Percentiles rank a stretch among this genome's conserved stretches.
Conservation (phyloP, 2,113 vertebrate genomes). For the Erinaceus europaeus region DNA sequence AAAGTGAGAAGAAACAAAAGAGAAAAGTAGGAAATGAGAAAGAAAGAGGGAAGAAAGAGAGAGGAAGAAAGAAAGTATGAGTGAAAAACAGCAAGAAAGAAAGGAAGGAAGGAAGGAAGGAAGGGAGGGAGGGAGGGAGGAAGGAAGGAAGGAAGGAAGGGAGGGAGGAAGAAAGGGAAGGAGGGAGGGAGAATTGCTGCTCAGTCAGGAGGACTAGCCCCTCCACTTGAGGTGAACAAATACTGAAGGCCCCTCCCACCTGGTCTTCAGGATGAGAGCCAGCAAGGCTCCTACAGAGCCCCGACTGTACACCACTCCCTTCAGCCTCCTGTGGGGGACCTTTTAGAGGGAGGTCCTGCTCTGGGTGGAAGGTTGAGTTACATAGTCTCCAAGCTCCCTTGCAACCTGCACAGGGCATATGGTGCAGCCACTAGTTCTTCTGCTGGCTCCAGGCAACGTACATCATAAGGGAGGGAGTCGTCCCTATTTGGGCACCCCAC, state of each 20-base stretch:
- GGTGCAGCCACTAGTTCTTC: background rate
- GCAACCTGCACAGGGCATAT: background rate
- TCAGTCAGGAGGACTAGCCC: rapidly evolving
- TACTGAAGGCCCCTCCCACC: too few relatives aligned
- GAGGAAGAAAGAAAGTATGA: too few relatives aligned
- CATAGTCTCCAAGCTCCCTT: background rate
- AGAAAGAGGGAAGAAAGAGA: too few relatives aligned
- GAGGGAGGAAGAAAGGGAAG: too few relatives aligned
- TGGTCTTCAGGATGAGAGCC: rapidly evolving
- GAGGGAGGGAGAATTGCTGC: too few relatives aligned
- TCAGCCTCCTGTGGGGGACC: background rate
- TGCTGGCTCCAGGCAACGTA: background rate
- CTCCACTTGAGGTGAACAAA: background rate
- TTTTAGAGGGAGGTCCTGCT: background rate
- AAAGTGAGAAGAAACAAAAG: too few relatives aligned
- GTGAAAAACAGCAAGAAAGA: too few relatives aligned
- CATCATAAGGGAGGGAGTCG: rapidly evolving
- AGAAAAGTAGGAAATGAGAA: too few relatives aligned
- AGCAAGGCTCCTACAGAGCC: rapidly evolving
- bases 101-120: too few relatives aligned
- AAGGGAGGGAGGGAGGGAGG: too few relatives aligned
- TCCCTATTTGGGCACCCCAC: background rate
- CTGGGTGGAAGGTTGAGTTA: too few relatives aligned
- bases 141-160: background rate
- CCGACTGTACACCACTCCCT: rapidly evolving